Percentiles rank a stretch among this genome's conserved stretches.
phyloP scores from a whole-genome alignment of 2,888 invertebrate species.

The Melikaiella ostensackeni region DNA sequence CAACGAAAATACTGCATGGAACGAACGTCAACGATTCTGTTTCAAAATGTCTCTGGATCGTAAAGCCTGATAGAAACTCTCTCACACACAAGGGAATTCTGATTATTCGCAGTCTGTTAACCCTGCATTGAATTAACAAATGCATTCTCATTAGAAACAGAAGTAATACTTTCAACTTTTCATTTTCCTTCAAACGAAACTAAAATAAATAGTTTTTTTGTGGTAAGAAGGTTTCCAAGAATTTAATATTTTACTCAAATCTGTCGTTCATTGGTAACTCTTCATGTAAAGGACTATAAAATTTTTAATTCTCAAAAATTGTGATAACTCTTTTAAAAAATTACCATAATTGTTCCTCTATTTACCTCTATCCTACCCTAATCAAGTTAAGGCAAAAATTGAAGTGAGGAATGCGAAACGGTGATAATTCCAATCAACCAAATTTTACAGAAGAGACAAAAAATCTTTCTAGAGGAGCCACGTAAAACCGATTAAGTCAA shows the following conservation, averaged over 20 bases:
- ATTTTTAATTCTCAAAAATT: no score
- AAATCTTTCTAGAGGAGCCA: no score
- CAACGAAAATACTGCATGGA: constrained; percentile 32
- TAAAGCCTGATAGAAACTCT: constrained; percentile 29
- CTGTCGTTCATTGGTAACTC: not conserved
- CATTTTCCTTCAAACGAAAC: not conserved
- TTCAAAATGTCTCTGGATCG: constrained; percentile 33
- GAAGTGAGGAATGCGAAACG: no score
- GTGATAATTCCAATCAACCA: no score
- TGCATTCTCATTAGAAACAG: constrained; percentile 10
- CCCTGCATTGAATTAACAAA: constrained; percentile 13
- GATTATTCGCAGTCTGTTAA: constrained; percentile 27
- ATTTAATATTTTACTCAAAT: not conserved
- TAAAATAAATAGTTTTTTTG: not conserved
- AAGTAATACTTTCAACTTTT: not conserved
- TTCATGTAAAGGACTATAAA: no score
- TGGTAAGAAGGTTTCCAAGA: not conserved
- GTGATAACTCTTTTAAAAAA: no score
- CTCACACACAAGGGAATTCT: constrained; percentile 9
- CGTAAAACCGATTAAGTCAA: no score
- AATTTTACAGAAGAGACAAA: no score
- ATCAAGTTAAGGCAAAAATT: no score
- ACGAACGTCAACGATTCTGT: constrained; percentile 30
- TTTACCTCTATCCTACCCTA: no score
- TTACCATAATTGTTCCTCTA: no score